Evolutionary conservation across 2,113 vertebrate genomes (phyloP).

Genomic region (Apaloderma vittatum): DNA sequence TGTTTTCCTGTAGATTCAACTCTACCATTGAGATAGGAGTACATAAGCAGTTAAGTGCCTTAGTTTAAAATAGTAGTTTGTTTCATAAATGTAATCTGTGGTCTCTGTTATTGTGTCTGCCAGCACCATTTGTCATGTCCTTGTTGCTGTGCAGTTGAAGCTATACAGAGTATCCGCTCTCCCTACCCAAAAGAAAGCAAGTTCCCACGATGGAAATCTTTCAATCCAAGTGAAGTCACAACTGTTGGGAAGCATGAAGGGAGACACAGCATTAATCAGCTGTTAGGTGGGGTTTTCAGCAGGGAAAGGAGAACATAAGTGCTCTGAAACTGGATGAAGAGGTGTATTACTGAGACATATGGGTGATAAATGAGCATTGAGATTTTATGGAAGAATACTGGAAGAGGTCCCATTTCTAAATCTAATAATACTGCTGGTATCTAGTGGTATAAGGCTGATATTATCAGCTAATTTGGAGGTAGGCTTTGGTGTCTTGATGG

Average conservation of each 20-base stretch:
- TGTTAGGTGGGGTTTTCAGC: neutral
- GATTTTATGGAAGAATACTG: neutral
- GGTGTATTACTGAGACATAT: neutral
- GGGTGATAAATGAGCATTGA: neutral
- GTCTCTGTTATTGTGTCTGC: neutral
- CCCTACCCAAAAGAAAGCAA: neutral
- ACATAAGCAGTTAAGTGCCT: neutral
- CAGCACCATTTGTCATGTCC: neutral
- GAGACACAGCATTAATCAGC: neutral
- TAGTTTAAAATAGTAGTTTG: conserved; percentile 19
- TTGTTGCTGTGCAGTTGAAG: neutral
- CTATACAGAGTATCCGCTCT: neutral
- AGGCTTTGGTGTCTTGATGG: neutral
- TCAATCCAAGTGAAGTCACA: neutral
- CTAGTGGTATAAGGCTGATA: neutral
- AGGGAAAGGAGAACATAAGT: neutral
- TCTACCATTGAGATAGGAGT: neutral
- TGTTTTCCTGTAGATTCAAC: neutral
- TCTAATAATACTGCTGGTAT: neutral
- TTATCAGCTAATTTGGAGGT: neutral
- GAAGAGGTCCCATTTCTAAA: neutral
- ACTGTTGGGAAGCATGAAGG: neutral
- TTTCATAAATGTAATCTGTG: conserved; percentile 18
- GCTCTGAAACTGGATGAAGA: neutral
- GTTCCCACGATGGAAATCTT: neutral